A percentile compares a stretch with the other conserved stretches of the same genome.
phyloP scores from a whole-genome alignment of 2,888 invertebrate species.

The Matsumyia berberina region DNA sequence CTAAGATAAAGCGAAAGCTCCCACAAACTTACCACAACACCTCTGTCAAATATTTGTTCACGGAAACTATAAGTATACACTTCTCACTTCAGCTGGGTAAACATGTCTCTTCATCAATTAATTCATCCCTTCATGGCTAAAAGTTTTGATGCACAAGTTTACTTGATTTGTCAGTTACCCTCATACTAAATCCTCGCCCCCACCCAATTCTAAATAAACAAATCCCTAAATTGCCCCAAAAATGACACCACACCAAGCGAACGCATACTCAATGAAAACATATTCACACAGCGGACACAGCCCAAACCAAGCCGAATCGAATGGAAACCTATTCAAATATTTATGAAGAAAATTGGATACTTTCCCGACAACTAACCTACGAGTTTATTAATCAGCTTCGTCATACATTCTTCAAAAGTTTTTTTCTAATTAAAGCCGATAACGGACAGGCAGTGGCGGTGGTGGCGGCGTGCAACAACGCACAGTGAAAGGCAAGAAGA shows the following conservation, averaged over 20 bases:
- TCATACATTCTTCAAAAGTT: slow-evolving; percentile 70
- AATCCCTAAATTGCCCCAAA: slow-evolving; percentile 7
- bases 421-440: slow-evolving; percentile 68
- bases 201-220: not conserved
- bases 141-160: not conserved
- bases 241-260: not conserved
- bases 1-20: too few species aligned
- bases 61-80: not conserved
- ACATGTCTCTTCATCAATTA: not conserved
- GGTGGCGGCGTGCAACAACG: slow-evolving; percentile 14
- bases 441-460: not conserved
- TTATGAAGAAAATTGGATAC: slow-evolving; percentile 73
- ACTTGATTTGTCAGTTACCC: slow-evolving; percentile 6
- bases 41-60: not conserved
- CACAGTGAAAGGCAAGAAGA: slow-evolving; percentile 8
- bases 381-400: slow-evolving; percentile 73
- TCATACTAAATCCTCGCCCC: not conserved
- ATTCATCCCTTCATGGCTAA: not conserved
- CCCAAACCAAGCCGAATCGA: not conserved
- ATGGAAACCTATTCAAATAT: slow-evolving; percentile 69
- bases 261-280: not conserved
- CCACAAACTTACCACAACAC: not conserved
- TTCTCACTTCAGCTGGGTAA: not conserved
- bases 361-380: slow-evolving; percentile 12
- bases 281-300: slow-evolving; percentile 12